Evolutionary conservation across 2,797 vertebrate species (phyloP).

Genomic region (Monodelphis domestica): DNA sequence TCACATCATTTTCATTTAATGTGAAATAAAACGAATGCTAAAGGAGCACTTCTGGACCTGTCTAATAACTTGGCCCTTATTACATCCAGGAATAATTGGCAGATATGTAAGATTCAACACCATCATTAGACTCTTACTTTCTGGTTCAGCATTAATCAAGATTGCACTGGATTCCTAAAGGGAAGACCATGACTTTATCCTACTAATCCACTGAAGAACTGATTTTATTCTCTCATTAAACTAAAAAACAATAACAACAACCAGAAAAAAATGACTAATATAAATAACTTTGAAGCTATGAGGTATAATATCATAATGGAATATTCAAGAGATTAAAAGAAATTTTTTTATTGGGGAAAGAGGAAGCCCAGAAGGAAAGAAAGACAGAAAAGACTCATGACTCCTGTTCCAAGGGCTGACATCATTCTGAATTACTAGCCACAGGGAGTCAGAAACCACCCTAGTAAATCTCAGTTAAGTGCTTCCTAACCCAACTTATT

Average conservation of each 20-base stretch:
- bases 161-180: constrained; percentile 39
- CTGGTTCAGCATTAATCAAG: constrained; percentile 32
- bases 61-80: neutral
- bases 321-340: constrained; percentile 52
- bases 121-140: constrained; percentile 58
- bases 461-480: constrained; percentile 46
- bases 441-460: constrained; percentile 46
- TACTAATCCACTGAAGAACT: neutral
- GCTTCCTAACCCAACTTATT: constrained; percentile 56
- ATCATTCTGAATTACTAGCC: constrained; percentile 27
- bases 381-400: constrained; percentile 45
- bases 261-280: neutral
- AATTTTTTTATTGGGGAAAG: constrained; percentile 65
- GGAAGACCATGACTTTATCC: constrained; percentile 40
- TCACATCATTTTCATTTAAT: constrained; percentile 69
- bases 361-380: constrained; percentile 46
- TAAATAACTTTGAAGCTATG: constrained; percentile 59
- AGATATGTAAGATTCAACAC: constrained; percentile 58
- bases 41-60: constrained; percentile 28
- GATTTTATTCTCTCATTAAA: neutral
- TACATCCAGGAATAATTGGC: constrained; percentile 45
- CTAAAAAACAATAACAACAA: neutral
- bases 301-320: constrained; percentile 42
- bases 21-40: constrained; percentile 54
- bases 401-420: constrained; percentile 46